These are phyloP conservation scores for Cloeon dipterum DNA, from an alignment of 2,888 invertebrate genomes.

Conservation along the genomic window DNA sequence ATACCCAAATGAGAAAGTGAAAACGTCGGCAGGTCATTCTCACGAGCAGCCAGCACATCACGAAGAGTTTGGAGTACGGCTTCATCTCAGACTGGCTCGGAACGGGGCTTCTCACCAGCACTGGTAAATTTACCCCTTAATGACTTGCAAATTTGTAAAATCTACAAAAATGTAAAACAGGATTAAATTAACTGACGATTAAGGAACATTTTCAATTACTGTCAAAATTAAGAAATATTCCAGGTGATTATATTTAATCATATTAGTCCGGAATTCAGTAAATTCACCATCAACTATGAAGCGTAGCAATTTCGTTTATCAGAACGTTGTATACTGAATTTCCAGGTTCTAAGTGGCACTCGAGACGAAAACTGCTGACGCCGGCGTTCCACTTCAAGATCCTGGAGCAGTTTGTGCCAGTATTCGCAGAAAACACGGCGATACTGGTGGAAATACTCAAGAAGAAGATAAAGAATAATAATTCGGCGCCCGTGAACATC, in stretches of 20 bases:
- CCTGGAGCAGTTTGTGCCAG: background rate
- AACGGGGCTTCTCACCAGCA: conserved; percentile 10
- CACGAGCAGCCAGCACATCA: conserved; percentile 3
- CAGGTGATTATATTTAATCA: no score
- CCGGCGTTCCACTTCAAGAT: conserved; percentile 6
- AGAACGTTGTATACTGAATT: no score
- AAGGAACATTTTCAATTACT: no score
- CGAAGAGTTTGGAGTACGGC: conserved; percentile 8
- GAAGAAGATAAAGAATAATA: no score
- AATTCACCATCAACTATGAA: no score
- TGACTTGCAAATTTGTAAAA: no score
- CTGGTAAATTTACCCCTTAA: conserved; percentile 6
- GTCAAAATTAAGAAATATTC: no score
- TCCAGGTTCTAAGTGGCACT: conserved; percentile 6
- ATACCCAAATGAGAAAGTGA: background rate
- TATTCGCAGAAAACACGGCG: background rate
- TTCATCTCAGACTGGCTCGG: conserved; percentile 11
- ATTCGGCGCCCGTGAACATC: conserved; percentile 2
- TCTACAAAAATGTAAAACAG: no score
- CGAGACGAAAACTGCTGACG: conserved; percentile 6
- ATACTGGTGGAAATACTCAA: no score
- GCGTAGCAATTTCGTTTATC: no score
- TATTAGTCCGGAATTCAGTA: no score
- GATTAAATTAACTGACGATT: no score
- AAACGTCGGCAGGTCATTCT: background rate